These are phyloP conservation scores for Epicauta chinensis DNA, from an alignment of 1,140 invertebrate species.

Conservation along the genomic window DNA sequence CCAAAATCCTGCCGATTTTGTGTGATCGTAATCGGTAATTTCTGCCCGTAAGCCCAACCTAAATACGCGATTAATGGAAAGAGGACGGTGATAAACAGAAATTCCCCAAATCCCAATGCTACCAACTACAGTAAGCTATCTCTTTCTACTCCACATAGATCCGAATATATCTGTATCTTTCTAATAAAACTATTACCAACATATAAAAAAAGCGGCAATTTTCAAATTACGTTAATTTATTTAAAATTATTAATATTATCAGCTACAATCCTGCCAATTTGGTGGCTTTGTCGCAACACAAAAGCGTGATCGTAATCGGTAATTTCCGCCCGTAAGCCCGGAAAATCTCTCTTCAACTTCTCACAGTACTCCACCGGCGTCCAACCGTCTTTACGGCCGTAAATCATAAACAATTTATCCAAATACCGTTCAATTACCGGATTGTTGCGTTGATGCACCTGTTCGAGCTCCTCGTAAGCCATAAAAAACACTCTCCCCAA, in stretches of 20 bases:
- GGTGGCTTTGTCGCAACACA: constrained; percentile 56
- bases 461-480: constrained; percentile 57
- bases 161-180: too few relatives aligned
- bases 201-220: too few relatives aligned
- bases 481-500: constrained; percentile 52
- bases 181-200: too few relatives aligned
- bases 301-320: constrained; percentile 70
- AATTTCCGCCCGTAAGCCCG: constrained; percentile 56
- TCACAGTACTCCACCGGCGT: constrained; percentile 60
- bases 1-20: too few relatives aligned
- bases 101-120: not conserved
- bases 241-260: constrained; percentile 46
- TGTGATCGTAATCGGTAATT: constrained; percentile 63
- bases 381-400: constrained; percentile 70
- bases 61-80: too few relatives aligned
- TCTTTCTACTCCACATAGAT: too few relatives aligned
- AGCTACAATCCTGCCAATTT: constrained; percentile 56
- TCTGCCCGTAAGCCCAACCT: constrained; percentile 54
- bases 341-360: constrained; percentile 53
- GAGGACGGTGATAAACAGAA: not conserved
- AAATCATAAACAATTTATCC: constrained; percentile 65
- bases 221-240: constrained; percentile 6
- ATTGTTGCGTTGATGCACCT: constrained; percentile 53
- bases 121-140: too few relatives aligned
- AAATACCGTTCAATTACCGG: constrained; percentile 48